Evolutionary conservation across 1,140 invertebrate genomes (phyloP), one percentile per base, ranked within the genome.

Genomic region (Pogonomyrmex californicus): DNA sequence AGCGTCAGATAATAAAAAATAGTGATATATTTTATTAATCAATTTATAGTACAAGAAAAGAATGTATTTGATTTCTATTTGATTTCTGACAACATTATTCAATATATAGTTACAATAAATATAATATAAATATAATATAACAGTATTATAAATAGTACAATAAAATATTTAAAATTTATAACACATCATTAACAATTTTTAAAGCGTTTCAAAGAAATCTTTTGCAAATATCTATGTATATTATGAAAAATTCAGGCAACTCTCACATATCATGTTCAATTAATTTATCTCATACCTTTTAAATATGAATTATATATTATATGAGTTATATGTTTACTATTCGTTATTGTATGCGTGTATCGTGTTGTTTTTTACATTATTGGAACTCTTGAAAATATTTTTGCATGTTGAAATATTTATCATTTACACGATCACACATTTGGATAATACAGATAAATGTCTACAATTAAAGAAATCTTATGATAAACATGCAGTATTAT

Each of bases 381-480:
- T 58, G 68, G 1, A 70, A 56, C 1, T 65, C 9, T 30, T 70
- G 14, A 23, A 70, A 44, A 58, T 58, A 47, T 9, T 56, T 44
- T 81, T 79, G 33, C 38, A 58, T 10, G 65, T 81, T 44, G 47
- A 66, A 79, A 44, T 63, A 70, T 70, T 38, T 44, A 12, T 51
- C 62, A 51, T 56, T 81, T 81, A 81, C 17, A 81, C 23, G 23
- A 58, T 44, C 56, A 62, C 56, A 77, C 17, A 70, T 63, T 60
- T 60, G 47, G 60, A 65, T 5, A 78, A 63, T 79, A 66, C 62
- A 54, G 47, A 79, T 17, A 54, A 68, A 81, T 81, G 70, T 81
- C n/a, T 68, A 81, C 56, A 70, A 81, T 68, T 58, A 70, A 81
- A 58, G 30, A 68, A 79, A 66, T 66, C 30, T 70, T 70, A 81